Percentiles rank a stretch among this genome's conserved stretches.
Conservation (phyloP, 2,113 vertebrate species). For the Agelaius tricolor region DNA sequence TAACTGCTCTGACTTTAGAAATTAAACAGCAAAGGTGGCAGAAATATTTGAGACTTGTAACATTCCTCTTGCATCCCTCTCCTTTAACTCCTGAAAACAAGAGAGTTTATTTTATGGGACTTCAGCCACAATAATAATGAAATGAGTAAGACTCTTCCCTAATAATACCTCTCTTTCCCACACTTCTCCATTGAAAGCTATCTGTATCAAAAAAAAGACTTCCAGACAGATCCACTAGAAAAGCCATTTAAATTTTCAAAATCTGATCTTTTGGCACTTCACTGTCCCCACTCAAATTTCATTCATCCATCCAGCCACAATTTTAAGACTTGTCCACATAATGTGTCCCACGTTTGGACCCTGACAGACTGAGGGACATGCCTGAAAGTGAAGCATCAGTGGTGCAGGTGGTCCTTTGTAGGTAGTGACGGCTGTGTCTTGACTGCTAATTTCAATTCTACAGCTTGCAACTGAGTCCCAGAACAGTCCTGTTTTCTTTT, state of each 20-base stretch:
- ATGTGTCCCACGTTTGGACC: accelerated
- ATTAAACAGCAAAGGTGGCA: not conserved
- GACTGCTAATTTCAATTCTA: slow-evolving; percentile 62
- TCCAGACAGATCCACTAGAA: not conserved
- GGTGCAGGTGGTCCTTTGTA: slow-evolving; percentile 38
- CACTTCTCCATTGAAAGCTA: not conserved
- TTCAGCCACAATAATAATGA: not conserved
- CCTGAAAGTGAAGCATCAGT: not conserved
- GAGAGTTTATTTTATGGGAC: not conserved
- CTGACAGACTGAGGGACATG: not conserved
- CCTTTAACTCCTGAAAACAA: not conserved
- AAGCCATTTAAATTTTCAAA: not conserved
- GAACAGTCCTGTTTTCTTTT: slow-evolving; percentile 56
- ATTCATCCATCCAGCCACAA: not conserved
- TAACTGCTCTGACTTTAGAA: not conserved
- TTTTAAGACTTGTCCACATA: not conserved
- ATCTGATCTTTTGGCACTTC: not conserved
- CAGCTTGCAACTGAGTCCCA: slow-evolving; percentile 38
- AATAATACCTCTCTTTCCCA: not conserved
- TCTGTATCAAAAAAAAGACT: not conserved
- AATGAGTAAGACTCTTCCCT: not conserved
- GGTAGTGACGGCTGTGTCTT: slow-evolving; percentile 14
- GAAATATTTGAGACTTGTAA: not conserved
- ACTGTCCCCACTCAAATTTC: not conserved
- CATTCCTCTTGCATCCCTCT: not conserved